Percentiles rank a stretch among this genome's conserved stretches.
These are phyloP conservation scores for Microchrysa polita DNA, from an alignment of 2,888 invertebrate genomes.

Conservation along the genomic window DNA sequence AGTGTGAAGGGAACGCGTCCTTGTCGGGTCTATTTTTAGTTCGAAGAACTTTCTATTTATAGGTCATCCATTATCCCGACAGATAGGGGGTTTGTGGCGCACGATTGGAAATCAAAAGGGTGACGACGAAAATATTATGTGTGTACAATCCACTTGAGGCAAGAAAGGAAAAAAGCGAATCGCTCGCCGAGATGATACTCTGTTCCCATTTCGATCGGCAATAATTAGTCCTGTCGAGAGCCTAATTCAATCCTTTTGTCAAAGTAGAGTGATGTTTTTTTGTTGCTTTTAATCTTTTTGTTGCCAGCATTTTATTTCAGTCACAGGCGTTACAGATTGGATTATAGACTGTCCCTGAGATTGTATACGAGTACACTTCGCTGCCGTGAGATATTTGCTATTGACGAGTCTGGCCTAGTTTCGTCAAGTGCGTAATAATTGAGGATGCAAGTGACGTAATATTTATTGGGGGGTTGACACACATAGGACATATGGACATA, in stretches of 20 bases:
- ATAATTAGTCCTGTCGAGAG: neutral
- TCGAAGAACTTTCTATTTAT: constrained; percentile 17
- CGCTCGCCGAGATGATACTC: neutral
- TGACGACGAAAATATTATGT: neutral
- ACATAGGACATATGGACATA: too few species aligned
- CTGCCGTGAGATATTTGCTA: too few species aligned
- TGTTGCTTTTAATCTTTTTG: neutral
- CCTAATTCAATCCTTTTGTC: constrained; percentile 8
- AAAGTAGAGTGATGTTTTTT: neutral
- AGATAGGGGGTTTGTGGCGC: neutral
- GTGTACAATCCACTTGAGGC: neutral
- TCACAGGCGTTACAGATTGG: neutral
- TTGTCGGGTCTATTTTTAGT: constrained; percentile 28
- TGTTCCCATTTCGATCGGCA: neutral
- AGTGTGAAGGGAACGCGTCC: constrained; percentile 15
- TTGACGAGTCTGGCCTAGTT: too few species aligned
- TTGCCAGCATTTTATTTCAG: neutral
- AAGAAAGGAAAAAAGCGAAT: neutral
- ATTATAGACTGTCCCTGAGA: too few species aligned
- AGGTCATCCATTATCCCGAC: constrained; percentile 30
- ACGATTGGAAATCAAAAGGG: neutral
- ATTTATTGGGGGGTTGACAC: too few species aligned
- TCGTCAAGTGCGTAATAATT: too few species aligned
- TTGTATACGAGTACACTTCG: too few species aligned
- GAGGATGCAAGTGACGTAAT: too few species aligned